phyloP scores from a whole-genome alignment of 2,888 invertebrate genomes.

The Physocephala rufipes region DNA sequence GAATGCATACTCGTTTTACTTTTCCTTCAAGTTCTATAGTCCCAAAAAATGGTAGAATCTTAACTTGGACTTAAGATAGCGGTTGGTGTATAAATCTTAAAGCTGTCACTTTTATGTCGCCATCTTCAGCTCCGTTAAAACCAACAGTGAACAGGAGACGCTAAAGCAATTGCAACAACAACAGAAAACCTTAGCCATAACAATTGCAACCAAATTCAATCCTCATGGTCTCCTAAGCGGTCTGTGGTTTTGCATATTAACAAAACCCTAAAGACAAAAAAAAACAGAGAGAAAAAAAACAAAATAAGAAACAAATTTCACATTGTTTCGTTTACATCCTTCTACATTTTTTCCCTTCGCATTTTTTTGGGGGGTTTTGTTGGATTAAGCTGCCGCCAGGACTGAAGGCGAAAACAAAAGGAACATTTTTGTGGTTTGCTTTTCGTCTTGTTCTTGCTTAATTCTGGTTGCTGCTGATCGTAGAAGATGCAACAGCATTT shows the following conservation, averaged over 20 bases:
- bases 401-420: constrained; percentile 26
- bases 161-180: not conserved
- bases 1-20: not conserved
- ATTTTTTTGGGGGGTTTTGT: constrained; percentile 53
- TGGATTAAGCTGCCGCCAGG: constrained; percentile 49
- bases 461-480: constrained; percentile 18
- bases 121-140: constrained; percentile 48
- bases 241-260: constrained; percentile 61
- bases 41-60: constrained; percentile 25
- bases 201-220: not conserved
- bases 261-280: constrained; percentile 45
- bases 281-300: no score
- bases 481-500: no score
- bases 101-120: constrained; percentile 62
- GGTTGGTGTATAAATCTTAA: constrained; percentile 55
- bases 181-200: not conserved
- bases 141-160: constrained; percentile 8
- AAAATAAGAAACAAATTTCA: constrained; percentile 10
- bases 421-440: constrained; percentile 24
- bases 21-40: constrained; percentile 9
- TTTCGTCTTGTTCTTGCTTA: constrained; percentile 13
- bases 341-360: constrained; percentile 25
- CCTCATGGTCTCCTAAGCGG: constrained; percentile 15
- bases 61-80: constrained; percentile 33
- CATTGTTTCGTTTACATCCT: constrained; percentile 7